Percentiles rank a stretch among this genome's conserved stretches.
phyloP scores from a whole-genome alignment of 2,888 invertebrate species.

The Amphipyra berbera region DNA sequence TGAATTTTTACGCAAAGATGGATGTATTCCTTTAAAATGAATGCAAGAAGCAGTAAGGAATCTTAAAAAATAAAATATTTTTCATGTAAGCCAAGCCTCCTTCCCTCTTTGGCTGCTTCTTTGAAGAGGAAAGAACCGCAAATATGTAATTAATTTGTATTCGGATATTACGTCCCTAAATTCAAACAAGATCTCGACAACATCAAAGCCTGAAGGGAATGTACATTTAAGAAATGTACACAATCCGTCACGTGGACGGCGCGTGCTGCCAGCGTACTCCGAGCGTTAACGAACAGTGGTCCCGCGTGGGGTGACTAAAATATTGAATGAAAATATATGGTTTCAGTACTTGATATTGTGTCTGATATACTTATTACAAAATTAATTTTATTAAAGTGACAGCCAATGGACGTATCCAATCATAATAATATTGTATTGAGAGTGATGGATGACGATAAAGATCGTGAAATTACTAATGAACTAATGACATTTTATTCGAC shows the following conservation, averaged over 20 bases:
- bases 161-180: constrained; percentile 38
- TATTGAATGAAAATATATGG: neutral
- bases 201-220: constrained; percentile 42
- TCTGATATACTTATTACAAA: neutral
- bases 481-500: too few relatives aligned
- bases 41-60: constrained; percentile 7
- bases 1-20: constrained; percentile 28
- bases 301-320: constrained; percentile 13
- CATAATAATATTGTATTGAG: too few relatives aligned
- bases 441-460: too few relatives aligned
- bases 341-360: neutral
- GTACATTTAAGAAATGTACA: constrained; percentile 24
- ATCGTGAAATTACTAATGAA: too few relatives aligned
- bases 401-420: too few relatives aligned
- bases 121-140: constrained; percentile 6
- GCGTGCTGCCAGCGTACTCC: constrained; percentile 20
- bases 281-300: constrained; percentile 3
- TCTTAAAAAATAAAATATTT: constrained; percentile 16
- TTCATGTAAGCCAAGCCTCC: neutral
- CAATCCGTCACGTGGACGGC: constrained; percentile 46
- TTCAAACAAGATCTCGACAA: constrained; percentile 33
- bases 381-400: neutral
- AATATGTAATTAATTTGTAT: constrained; percentile 44
- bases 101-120: too few relatives aligned
- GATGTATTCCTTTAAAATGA: constrained; percentile 32